phyloP scores from a whole-genome alignment of 2,888 invertebrate species.

The Eupelmus urozonus region DNA sequence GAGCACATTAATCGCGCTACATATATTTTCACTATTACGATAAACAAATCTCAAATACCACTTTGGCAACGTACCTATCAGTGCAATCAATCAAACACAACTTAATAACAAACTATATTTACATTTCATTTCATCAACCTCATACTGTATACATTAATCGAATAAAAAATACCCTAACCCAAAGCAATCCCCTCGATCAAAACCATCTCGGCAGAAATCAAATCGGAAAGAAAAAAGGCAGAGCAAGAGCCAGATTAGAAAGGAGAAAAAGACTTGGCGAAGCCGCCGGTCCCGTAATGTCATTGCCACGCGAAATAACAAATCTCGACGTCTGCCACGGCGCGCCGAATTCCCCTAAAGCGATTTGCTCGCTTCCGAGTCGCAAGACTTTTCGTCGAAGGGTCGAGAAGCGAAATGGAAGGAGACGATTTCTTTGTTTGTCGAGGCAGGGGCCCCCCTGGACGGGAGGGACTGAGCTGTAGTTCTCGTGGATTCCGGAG shows the following conservation, averaged over 20 bases:
- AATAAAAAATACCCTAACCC: neutral
- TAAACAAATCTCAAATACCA: too few species aligned
- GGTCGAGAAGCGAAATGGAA: neutral
- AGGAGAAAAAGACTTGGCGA: neutral
- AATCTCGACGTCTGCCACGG: constrained; percentile 20
- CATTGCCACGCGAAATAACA: constrained; percentile 46
- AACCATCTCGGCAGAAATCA: neutral
- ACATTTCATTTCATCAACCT: too few species aligned
- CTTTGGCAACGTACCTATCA: too few species aligned
- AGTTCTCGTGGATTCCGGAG: constrained; percentile 1
- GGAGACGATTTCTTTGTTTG: constrained; percentile 53
- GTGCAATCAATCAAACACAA: too few species aligned
- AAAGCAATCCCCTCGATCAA: neutral
- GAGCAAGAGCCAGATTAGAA: neutral
- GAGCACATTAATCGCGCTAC: too few species aligned
- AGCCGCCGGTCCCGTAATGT: neutral
- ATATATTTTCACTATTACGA: too few species aligned
- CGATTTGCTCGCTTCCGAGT: constrained; percentile 47
- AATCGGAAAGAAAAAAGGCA: neutral
- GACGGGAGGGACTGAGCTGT: neutral
- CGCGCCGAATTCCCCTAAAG: constrained; percentile 39
- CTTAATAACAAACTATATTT: too few species aligned
- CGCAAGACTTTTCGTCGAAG: constrained; percentile 10
- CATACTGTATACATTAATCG: too few species aligned
- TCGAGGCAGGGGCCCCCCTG: neutral